Evolutionary conservation across 2,888 invertebrate genomes (phyloP).

Genomic region (Furcula furcula): DNA sequence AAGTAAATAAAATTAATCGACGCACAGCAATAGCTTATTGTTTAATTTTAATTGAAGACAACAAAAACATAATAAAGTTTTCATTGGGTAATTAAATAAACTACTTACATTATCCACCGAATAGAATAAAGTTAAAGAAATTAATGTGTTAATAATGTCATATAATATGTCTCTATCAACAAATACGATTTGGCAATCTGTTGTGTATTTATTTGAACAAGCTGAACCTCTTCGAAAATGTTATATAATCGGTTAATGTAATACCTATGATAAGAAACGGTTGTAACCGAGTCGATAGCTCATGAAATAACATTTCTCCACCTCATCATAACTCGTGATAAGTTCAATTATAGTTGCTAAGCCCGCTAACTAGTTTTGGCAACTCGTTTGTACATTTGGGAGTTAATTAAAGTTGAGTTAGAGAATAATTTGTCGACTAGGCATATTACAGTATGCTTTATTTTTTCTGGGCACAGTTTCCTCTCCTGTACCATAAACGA

Average conservation of each 20-base stretch:
- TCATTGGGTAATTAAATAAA: too few relatives aligned
- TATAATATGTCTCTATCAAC: background rate
- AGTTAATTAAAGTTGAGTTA: slow-evolving; percentile 57
- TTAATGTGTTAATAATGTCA: background rate
- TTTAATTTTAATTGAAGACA: too few relatives aligned
- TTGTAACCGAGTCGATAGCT: slow-evolving; percentile 14
- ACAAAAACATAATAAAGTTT: too few relatives aligned
- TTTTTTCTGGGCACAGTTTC: too few relatives aligned
- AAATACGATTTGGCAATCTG: too few relatives aligned
- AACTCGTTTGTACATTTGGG: slow-evolving; percentile 60
- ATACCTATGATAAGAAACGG: background rate
- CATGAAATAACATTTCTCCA: slow-evolving; percentile 29
- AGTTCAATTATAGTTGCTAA: slow-evolving; percentile 64
- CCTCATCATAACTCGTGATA: slow-evolving; percentile 51
- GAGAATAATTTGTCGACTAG: slow-evolving; percentile 11
- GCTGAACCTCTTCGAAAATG: too few relatives aligned
- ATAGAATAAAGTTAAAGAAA: background rate
- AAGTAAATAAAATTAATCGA: too few relatives aligned
- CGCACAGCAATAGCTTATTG: too few relatives aligned
- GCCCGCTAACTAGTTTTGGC: slow-evolving; percentile 61
- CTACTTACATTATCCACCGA: background rate
- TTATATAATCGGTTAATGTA: background rate
- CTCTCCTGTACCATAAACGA: too few relatives aligned
- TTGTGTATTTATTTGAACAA: too few relatives aligned
- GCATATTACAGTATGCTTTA: too few relatives aligned